Evolutionary conservation across 2,888 invertebrate species (phyloP).

Genomic region (Liopterus haemorrhoidalis): DNA sequence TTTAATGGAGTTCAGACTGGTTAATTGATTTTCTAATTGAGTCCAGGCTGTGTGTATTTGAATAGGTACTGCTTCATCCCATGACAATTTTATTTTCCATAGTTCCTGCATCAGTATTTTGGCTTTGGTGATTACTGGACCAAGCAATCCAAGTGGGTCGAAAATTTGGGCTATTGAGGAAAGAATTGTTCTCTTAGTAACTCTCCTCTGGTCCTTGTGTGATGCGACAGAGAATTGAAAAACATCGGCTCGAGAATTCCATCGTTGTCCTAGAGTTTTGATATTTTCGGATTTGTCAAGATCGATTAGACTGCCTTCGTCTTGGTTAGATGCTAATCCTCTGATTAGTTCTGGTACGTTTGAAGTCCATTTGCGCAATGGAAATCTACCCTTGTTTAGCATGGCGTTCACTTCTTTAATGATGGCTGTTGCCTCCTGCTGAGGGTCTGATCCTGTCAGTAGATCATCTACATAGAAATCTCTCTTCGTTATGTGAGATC

Average conservation of each 20-base stretch:
- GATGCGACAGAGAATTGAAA: background rate
- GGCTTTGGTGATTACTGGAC: slow-evolving; percentile 26
- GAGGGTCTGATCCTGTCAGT: slow-evolving; percentile 10
- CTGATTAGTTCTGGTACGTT: slow-evolving; percentile 4
- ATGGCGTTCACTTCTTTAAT: slow-evolving; percentile 3
- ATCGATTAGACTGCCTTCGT: no score
- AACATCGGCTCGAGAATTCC: background rate
- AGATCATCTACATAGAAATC: slow-evolving; percentile 25
- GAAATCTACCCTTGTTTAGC: slow-evolving; percentile 10
- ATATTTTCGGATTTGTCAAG: slow-evolving; percentile 8
- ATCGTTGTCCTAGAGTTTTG: slow-evolving; percentile 4
- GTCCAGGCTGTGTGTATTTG: slow-evolving; percentile 4
- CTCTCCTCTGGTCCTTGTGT: background rate
- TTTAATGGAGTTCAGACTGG: no score
- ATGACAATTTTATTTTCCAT: slow-evolving; percentile 26
- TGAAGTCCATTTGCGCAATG: slow-evolving; percentile 7
- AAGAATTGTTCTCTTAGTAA: slow-evolving; percentile 6
- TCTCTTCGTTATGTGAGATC: slow-evolving; percentile 3
- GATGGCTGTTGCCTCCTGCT: background rate
- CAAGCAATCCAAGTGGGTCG: slow-evolving; percentile 29
- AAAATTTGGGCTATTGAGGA: slow-evolving; percentile 26
- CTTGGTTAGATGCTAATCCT: no score
- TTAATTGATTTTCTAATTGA: slow-evolving; percentile 5
- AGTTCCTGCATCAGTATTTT: slow-evolving; percentile 30
- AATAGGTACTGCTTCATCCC: slow-evolving; percentile 26